Conservation (phyloP, 2,113 vertebrate genomes). For the Antechinus stuartii region DNA sequence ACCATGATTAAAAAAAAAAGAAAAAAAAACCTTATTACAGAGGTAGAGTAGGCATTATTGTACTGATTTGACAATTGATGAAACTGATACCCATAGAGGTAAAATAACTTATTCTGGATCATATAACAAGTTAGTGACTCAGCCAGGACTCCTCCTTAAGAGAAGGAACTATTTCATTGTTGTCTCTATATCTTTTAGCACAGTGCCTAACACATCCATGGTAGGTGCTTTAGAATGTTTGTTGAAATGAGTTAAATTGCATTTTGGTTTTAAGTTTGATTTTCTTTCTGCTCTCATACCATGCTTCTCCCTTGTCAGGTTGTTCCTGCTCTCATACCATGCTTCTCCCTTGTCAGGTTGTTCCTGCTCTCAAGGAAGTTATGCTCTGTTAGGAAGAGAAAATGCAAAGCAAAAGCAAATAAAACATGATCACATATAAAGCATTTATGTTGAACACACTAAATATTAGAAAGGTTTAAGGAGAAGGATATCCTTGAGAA, state of each 20-base stretch:
- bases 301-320: too few relatives aligned
- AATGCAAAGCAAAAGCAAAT: not conserved
- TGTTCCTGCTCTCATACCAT: not conserved
- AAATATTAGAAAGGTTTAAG: not conserved
- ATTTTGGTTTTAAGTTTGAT: not conserved
- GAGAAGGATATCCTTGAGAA: not conserved
- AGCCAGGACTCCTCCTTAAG: not conserved
- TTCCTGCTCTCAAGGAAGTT: not conserved
- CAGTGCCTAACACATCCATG: not conserved
- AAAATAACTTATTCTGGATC: not conserved
- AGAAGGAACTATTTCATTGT: not conserved
- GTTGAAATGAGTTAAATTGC: not conserved
- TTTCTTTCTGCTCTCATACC: too few relatives aligned
- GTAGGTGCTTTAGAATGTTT: not conserved
- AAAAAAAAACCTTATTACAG: not conserved
- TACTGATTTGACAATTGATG: too few relatives aligned
- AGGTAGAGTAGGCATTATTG: not conserved
- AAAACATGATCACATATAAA: not conserved
- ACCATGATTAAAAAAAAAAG: not conserved
- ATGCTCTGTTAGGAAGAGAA: not conserved
- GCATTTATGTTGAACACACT: not conserved
- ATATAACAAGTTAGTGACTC: not conserved
- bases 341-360: too few relatives aligned
- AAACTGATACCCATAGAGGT: too few relatives aligned
- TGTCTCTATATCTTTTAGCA: not conserved